phyloP scores from a whole-genome alignment of 1,140 invertebrate species.

The Agrypnia vestita region DNA sequence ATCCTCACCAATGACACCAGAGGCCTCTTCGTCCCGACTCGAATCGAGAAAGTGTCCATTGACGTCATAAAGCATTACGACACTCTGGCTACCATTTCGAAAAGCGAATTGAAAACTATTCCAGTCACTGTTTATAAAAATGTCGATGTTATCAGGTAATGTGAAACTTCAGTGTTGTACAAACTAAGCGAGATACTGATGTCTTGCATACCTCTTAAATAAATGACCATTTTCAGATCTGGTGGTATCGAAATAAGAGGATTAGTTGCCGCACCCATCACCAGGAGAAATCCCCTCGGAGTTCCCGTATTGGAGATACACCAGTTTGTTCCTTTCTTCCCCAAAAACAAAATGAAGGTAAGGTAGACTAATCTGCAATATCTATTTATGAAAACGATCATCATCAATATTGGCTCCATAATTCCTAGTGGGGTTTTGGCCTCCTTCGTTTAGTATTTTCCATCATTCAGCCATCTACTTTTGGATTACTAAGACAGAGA shows the following conservation, averaged over 20 bases:
- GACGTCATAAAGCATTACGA: conserved; percentile 81
- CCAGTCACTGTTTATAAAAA: conserved; percentile 68
- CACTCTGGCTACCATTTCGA: conserved; percentile 71
- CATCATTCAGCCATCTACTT: too few species aligned
- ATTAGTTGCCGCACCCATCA: conserved; percentile 85
- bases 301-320: conserved; percentile 84
- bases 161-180: too few species aligned
- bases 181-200: too few species aligned
- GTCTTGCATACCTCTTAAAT: too few species aligned
- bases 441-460: too few species aligned
- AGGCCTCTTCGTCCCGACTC: conserved; percentile 87
- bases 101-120: conserved; percentile 68
- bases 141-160: conserved; percentile 69
- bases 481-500: too few species aligned
- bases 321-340: conserved; percentile 82
- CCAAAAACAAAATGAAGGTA: conserved; percentile 65
- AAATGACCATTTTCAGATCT: conserved; percentile 71
- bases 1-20: conserved; percentile 84
- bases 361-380: neutral
- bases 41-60: conserved; percentile 86
- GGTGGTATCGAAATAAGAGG: conserved; percentile 90
- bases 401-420: too few species aligned
- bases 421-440: too few species aligned
- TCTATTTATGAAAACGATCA: too few species aligned
- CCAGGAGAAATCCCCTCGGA: conserved; percentile 76